Conservation (phyloP, 1,140 invertebrate genomes). For the Ctenoplectra terminalis region DNA sequence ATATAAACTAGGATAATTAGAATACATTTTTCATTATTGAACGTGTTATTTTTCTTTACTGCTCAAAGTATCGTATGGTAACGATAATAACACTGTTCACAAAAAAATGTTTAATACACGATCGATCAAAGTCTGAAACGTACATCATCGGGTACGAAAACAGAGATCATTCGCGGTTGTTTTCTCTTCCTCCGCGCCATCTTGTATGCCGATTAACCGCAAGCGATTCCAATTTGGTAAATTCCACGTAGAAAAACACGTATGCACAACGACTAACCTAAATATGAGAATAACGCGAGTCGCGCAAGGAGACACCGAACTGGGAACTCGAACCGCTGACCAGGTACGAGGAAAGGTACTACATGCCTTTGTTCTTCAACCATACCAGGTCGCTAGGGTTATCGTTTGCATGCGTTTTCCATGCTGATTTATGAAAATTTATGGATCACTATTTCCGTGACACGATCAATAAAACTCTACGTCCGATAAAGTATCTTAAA, state of each 20-base stretch:
- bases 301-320: constrained; percentile 63
- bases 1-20: too few species aligned
- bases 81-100: too few species aligned
- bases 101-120: neutral
- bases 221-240: constrained; percentile 8
- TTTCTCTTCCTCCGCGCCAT: constrained; percentile 80
- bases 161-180: constrained; percentile 77
- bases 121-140: constrained; percentile 45
- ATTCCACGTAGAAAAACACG: constrained; percentile 15
- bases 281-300: constrained; percentile 60
- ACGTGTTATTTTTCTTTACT: too few species aligned
- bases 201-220: constrained; percentile 15
- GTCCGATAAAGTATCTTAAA: constrained; percentile 7
- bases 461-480: constrained; percentile 20
- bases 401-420: constrained; percentile 76
- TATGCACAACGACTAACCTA: constrained; percentile 60
- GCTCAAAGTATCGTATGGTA: too few species aligned
- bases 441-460: constrained; percentile 66
- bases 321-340: constrained; percentile 48
- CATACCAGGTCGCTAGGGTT: constrained; percentile 73
- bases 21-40: too few species aligned
- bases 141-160: constrained; percentile 80
- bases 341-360: constrained; percentile 44
- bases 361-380: constrained; percentile 58
- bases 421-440: constrained; percentile 82